Conservation (phyloP, 2,113 vertebrate species). For the Clarias magur region DNA sequence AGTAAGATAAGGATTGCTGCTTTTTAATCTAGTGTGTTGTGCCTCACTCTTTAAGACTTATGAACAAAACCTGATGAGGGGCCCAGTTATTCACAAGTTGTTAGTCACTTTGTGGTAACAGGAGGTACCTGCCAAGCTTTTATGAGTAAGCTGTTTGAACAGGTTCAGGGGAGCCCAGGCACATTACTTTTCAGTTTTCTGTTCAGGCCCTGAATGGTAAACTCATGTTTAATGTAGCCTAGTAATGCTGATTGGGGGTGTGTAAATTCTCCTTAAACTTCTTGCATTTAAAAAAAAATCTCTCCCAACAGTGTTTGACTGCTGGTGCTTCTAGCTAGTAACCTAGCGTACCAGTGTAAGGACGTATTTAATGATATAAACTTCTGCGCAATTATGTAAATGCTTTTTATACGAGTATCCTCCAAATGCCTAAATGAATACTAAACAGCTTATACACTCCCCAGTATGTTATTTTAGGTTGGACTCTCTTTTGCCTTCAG, state of each 20-base stretch:
- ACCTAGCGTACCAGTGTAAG: no score
- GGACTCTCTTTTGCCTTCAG: no score
- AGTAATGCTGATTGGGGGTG: not conserved
- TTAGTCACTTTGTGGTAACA: not conserved
- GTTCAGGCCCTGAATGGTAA: not conserved
- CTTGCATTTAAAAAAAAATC: not conserved
- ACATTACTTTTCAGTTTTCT: not conserved
- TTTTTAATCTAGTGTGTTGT: not conserved
- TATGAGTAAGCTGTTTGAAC: conserved; percentile 30
- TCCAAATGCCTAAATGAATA: no score
- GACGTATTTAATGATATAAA: no score
- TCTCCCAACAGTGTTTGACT: no score
- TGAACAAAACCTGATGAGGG: not conserved
- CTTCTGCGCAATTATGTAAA: no score
- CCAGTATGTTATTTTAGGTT: no score
- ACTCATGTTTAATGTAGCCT: not conserved
- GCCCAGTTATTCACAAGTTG: not conserved
- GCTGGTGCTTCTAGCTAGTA: no score
- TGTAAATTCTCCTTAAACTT: not conserved
- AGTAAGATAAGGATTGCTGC: not conserved
- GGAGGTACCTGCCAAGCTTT: not conserved
- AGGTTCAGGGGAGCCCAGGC: not conserved
- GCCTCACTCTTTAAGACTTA: not conserved
- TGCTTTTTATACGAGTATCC: no score
- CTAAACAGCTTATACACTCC: no score